A percentile compares a stretch with the other conserved stretches of the same genome.
Conservation (phyloP, 2,113 vertebrate species). For the Toxotes jaculatrix region DNA sequence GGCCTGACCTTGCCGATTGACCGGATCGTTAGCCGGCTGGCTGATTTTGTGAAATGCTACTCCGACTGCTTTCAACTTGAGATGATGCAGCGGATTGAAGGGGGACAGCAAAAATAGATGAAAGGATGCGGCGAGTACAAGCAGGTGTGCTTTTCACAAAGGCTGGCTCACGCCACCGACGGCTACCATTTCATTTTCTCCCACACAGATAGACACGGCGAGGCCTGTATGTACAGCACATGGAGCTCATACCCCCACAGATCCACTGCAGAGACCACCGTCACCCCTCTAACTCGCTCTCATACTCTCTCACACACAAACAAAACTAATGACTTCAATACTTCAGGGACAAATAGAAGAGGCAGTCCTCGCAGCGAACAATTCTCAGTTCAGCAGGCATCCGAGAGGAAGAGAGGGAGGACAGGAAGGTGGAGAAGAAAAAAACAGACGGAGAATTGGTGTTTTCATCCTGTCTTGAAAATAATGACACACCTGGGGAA, state of each 20-base stretch:
- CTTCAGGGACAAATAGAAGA: slow-evolving; percentile 27
- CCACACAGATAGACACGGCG: not conserved
- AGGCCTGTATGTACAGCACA: not conserved
- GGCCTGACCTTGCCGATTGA: slow-evolving; percentile 3
- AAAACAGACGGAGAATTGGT: not conserved
- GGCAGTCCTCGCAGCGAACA: slow-evolving; percentile 27
- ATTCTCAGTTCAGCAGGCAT: slow-evolving; percentile 27
- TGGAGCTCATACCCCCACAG: not conserved
- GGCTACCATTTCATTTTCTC: not conserved
- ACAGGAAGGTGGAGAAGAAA: not conserved
- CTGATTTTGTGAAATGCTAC: not conserved
- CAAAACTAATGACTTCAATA: slow-evolving; percentile 38
- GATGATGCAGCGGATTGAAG: not conserved
- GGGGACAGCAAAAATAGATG: not conserved
- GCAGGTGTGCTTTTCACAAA: slow-evolving; percentile 29
- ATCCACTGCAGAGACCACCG: not conserved
- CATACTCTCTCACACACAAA: not conserved
- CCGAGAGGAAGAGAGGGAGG: slow-evolving; percentile 3
- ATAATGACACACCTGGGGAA: slow-evolving; percentile 59
- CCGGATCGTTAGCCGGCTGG: not conserved
- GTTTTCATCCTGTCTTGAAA: slow-evolving; percentile 43
- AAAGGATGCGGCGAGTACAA: not conserved
- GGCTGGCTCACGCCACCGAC: not conserved
- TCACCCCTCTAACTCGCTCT: not conserved
- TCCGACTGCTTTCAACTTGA: not conserved